phyloP scores from a whole-genome alignment of 1,140 invertebrate species.

The Drosophila lacertosa region DNA sequence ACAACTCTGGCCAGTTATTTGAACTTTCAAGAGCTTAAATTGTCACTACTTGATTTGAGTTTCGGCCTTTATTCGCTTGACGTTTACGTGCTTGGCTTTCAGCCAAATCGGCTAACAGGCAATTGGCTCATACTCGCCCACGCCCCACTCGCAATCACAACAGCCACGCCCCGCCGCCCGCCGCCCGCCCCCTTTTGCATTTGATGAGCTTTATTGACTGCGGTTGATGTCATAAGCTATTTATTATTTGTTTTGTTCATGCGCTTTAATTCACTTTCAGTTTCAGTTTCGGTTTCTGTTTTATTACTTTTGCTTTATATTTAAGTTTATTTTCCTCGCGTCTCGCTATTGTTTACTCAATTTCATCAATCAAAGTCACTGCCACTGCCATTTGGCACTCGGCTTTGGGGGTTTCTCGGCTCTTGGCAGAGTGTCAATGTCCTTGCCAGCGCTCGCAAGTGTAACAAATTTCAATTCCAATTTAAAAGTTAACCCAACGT shows the following conservation, averaged over 20 bases:
- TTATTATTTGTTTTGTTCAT: slow-evolving; percentile 49
- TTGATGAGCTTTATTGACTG: slow-evolving; percentile 38
- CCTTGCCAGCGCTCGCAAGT: slow-evolving; percentile 44
- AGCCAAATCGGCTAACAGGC: slow-evolving; percentile 35
- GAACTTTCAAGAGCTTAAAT: slow-evolving; percentile 32
- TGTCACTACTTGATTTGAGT: slow-evolving; percentile 29
- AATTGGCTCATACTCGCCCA: slow-evolving; percentile 32
- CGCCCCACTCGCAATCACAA: slow-evolving; percentile 19
- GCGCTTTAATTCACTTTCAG: slow-evolving; percentile 55
- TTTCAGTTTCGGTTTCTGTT: slow-evolving; percentile 33
- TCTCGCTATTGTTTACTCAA: slow-evolving; percentile 45
- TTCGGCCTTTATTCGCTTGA: slow-evolving; percentile 9
- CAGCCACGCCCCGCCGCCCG: not conserved
- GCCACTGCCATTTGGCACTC: slow-evolving; percentile 22
- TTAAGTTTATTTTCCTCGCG: slow-evolving; percentile 36
- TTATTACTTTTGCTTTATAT: slow-evolving; percentile 21
- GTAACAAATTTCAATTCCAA: slow-evolving; percentile 48
- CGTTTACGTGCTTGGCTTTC: slow-evolving; percentile 29
- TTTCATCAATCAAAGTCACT: slow-evolving; percentile 59
- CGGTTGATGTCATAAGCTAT: slow-evolving; percentile 57
- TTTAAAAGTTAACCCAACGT: slow-evolving; percentile 5
- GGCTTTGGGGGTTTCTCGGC: slow-evolving; percentile 23
- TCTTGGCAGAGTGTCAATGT: slow-evolving; percentile 51
- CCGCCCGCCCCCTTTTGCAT: not conserved
- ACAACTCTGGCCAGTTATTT: slow-evolving; percentile 18